Evolutionary conservation across 30 jellyfish, hydroid and myxozoan genomes (phyloP).

Genomic region (Hydractinia symbiolongicarpus): DNA sequence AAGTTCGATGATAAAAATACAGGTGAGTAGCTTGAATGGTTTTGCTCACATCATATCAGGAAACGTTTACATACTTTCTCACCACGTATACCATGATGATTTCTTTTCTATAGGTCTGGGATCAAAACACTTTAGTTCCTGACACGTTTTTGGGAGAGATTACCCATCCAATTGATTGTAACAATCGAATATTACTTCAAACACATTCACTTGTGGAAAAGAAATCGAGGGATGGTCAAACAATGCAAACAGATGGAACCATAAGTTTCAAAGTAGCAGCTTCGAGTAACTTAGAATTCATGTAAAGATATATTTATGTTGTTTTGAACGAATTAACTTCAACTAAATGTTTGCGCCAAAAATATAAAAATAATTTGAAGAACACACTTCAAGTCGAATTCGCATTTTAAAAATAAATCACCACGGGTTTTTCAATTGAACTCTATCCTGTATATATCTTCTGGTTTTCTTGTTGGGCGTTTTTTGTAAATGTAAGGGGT

Average conservation of each 20-base stretch:
- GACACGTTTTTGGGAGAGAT: conserved; percentile 92
- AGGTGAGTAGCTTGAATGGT: conserved; percentile 35
- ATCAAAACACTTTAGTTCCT: conserved; percentile 77
- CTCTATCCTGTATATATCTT: too few species aligned
- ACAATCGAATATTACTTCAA: conserved; percentile 66
- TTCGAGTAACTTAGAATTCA: conserved; percentile 67
- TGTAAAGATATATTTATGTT: conserved; percentile 29
- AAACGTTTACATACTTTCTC: not conserved
- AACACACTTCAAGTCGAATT: too few species aligned
- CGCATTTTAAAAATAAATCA: too few species aligned
- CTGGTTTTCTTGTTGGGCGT: too few species aligned
- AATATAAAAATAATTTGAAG: too few species aligned
- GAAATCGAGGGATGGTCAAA: conserved; percentile 58
- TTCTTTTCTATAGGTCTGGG: conserved; percentile 63
- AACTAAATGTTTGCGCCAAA: too few species aligned
- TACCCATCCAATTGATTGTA: conserved; percentile 38
- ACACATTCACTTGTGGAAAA: conserved; percentile 66
- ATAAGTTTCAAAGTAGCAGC: conserved; percentile 61
- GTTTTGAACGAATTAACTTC: too few species aligned
- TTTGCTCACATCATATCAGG: not conserved
- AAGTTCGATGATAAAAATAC: conserved; percentile 55
- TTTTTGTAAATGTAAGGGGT: too few species aligned
- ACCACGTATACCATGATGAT: not conserved
- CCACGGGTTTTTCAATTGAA: too few species aligned
- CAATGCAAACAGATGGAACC: conserved; percentile 77